Base-by-base conservation (phyloP, 2,797 vertebrate genomes). In the Mus spretus region DNA sequence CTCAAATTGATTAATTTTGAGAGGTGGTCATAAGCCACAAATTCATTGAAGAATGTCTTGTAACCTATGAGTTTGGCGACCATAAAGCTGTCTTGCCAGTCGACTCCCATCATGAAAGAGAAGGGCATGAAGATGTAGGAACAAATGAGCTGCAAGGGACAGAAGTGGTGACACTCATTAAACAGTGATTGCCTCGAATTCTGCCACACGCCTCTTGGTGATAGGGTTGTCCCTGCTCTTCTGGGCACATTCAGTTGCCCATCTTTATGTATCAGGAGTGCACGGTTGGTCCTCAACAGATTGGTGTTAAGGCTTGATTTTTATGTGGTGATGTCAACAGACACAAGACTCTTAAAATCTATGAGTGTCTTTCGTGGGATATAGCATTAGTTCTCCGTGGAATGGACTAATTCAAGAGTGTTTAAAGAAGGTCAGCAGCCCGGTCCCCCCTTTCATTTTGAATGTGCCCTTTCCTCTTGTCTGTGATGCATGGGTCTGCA, bases 31-130 rank as follows among this genome's bases (percentile, higher is more conserved):
- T 99, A 99, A 94, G 99, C 99, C 96, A 99, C 98, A 98, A 99
- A 99, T 98, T 99, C 99, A 98, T 99, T 99, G 97, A 99, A 98
- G 97, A 99, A 99, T 12, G 99, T 99, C 98, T 99, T 99, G 80
- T 98, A 98, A 24, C 99, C 99, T 86, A 99, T 98, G 88, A 99
- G 99, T 97, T 99, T 98, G 53, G 98, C 99, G 0, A 99, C 99
- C 53, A 99, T 98, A 95, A 99, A 99, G 94, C 99, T 99, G 97
- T 99, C 99, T 97, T 99, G 99, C 99, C 98, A 99, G 96, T 99
- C 99, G 80, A 99, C 98, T 2, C 99, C 99, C 99, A 99, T 99
- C 98, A 99, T 98, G 97, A 99, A 99, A 34, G 99, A 98, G 72
- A 99, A 97, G 7, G 99, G 99, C 99, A 99, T 99, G 98, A 99